Percentiles rank a stretch among this genome's conserved stretches.
These are phyloP conservation scores for Podilymbus podiceps DNA, from an alignment of 2,113 vertebrate species.

Conservation along the genomic window DNA sequence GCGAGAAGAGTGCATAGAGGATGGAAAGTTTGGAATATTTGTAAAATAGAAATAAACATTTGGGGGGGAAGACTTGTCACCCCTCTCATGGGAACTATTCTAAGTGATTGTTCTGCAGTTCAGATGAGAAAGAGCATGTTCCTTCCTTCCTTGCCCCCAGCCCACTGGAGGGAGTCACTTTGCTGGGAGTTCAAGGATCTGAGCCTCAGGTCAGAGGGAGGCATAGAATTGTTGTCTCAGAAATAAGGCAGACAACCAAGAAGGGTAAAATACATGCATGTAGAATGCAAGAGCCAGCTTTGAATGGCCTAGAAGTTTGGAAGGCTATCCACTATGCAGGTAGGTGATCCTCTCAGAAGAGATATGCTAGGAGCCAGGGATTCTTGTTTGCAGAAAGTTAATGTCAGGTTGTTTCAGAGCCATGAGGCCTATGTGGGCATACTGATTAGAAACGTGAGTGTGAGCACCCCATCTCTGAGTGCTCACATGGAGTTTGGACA, in stretches of 20 bases:
- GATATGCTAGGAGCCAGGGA: neutral
- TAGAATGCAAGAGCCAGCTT: neutral
- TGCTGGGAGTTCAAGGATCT: neutral
- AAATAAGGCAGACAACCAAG: neutral
- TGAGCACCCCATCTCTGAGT: neutral
- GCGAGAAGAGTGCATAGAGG: neutral
- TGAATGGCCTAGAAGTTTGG: neutral
- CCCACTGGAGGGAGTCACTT: neutral
- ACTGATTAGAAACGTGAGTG: neutral
- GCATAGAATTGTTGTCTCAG: neutral
- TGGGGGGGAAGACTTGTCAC: neutral
- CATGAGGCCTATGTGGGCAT: neutral
- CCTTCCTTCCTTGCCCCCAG: rapidly evolving
- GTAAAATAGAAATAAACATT: neutral
- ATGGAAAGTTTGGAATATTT: rapidly evolving
- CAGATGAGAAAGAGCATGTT: neutral
- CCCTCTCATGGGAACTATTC: neutral
- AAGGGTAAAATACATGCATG: neutral
- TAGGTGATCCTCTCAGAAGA: neutral
- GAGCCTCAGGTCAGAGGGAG: neutral
- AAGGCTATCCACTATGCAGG: rapidly evolving
- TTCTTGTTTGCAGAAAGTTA: neutral
- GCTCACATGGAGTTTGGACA: neutral
- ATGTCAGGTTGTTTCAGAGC: neutral
- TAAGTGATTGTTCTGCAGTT: neutral